Base-by-base conservation (phyloP, 2,888 invertebrate species). In the Drosophila niveifrons region DNA sequence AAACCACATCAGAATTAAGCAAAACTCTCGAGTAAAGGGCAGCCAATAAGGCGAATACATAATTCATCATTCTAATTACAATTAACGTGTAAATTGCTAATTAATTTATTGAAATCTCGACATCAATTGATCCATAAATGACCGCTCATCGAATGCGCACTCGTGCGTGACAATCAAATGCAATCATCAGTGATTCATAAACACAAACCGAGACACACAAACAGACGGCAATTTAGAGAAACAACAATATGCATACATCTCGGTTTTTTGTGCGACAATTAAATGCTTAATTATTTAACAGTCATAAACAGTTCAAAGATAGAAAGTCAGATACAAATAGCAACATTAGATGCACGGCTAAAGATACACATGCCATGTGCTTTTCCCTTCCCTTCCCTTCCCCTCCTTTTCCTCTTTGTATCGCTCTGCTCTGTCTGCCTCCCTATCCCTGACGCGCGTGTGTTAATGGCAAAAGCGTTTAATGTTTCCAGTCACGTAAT, bases 401-500 rank as follows among this genome's bases (percentile, higher is more conserved):
- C 28, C 13, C 6, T 44, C 34, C 36, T 48, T 29, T 43, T 39
- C 53, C 17, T 18, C 48, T 41, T 8, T 18, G 1, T 11, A 11
- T 10, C 10, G 34, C 8, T 6, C 10, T 39, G 34, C 8, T 6
- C 10, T 39, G 13, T 39, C 18, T 36, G 17, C 41, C 41, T 34
- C 28, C 51, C n/a, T n/a, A 29, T 28, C 44, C 44, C 58, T 56
- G 66, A 75, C 72, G 88, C 83, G 88, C 83, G 83, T 83, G 83
- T 86, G 83, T 88, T 83, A 83, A 83, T 83, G 87, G 88, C 86
- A 70, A 79, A 61, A 79, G 68, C 88, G 89, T 89, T 85, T 85
- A 89, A 89, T 89, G 80, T 85, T 85, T 89, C 85, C 82, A 84
- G 85, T 85, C 85, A 85, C 85, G 85, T 85, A 85, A 85, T 85